Percentiles rank a stretch among this genome's conserved stretches.
phyloP scores from a whole-genome alignment of 37 sponge, comb jelly and placozoan species.

The Agelas oroides region DNA sequence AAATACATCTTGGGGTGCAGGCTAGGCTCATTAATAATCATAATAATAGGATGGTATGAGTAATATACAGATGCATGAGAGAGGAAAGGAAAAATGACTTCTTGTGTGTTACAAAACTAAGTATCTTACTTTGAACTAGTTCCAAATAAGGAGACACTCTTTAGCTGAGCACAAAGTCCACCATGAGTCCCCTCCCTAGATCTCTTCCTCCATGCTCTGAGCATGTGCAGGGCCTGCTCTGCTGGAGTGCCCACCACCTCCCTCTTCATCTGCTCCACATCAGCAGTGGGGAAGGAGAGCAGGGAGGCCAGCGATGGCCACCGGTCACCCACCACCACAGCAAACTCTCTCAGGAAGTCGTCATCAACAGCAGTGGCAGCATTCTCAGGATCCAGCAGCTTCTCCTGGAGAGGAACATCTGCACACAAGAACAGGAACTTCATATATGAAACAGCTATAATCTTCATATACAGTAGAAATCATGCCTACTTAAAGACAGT shows the following conservation, averaged over 20 bases:
- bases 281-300: not conserved
- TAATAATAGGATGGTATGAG: too few relatives aligned
- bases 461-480: not conserved
- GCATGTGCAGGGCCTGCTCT: conserved; percentile 1
- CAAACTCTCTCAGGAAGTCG: not conserved
- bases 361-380: not conserved
- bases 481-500: too few relatives aligned
- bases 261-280: not conserved
- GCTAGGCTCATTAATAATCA: too few relatives aligned
- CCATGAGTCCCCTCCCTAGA: not conserved
- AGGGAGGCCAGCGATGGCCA: conserved; percentile 8
- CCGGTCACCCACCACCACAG: not conserved
- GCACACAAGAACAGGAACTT: too few relatives aligned
- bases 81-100: too few relatives aligned
- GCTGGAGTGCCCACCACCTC: not conserved
- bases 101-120: too few relatives aligned
- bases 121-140: not conserved
- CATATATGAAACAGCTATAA: too few relatives aligned
- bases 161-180: too few relatives aligned
- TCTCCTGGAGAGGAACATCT: not conserved
- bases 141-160: too few relatives aligned
- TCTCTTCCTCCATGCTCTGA: not conserved
- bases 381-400: not conserved
- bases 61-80: too few relatives aligned
- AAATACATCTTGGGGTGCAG: too few relatives aligned